Evolutionary conservation across 1,140 invertebrate species (phyloP).

Genomic region (Maconellicoccus hirsutus): DNA sequence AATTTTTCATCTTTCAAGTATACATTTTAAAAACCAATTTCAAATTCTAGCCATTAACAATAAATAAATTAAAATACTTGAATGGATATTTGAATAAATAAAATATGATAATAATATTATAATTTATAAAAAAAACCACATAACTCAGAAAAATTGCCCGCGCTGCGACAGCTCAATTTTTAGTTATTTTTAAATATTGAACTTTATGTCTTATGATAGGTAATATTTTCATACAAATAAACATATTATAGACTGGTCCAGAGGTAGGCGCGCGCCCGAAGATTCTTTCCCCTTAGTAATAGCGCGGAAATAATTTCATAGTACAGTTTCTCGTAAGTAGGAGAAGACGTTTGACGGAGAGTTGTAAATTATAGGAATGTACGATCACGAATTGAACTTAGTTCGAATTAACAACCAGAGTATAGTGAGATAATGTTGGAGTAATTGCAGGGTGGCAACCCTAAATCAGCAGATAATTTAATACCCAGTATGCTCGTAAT

Average conservation of each 20-base stretch:
- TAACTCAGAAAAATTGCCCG: too few relatives aligned
- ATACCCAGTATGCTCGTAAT: background rate
- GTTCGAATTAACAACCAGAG: background rate
- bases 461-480: conserved; percentile 20
- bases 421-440: background rate
- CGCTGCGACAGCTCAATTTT: too few relatives aligned
- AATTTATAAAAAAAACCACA: too few relatives aligned
- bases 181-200: too few relatives aligned
- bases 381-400: conserved; percentile 12
- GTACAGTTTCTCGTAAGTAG: background rate
- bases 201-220: conserved; percentile 11
- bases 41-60: too few relatives aligned
- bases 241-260: background rate
- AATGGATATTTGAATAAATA: too few relatives aligned
- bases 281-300: background rate
- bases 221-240: background rate
- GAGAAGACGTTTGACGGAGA: background rate
- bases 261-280: background rate
- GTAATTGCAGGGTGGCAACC: conserved; percentile 18
- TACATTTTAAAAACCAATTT: too few relatives aligned
- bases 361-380: conserved; percentile 15
- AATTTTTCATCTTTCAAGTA: too few relatives aligned
- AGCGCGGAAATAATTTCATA: background rate
- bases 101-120: too few relatives aligned
- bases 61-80: too few relatives aligned